phyloP scores from a whole-genome alignment of 2,113 vertebrate genomes.

The Perccottus glenii region DNA sequence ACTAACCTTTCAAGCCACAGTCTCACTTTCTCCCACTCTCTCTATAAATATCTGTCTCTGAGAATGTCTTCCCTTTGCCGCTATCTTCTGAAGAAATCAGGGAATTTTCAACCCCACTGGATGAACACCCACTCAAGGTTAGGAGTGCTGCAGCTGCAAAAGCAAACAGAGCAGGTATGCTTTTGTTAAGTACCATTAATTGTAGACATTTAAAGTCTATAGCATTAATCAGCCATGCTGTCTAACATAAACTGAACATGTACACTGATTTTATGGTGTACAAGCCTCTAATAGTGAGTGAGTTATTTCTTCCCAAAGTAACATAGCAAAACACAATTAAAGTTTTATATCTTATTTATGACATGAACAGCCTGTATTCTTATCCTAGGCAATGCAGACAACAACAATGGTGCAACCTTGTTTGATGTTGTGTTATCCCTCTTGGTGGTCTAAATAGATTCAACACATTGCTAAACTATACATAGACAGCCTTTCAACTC shows the following conservation, averaged over 20 bases:
- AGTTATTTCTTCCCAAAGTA: conserved; percentile 16
- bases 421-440: conserved; percentile 35
- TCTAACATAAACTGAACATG: conserved; percentile 22
- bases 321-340: conserved; percentile 30
- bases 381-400: conserved; percentile 5
- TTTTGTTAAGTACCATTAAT: conserved; percentile 19
- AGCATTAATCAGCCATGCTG: conserved; percentile 14
- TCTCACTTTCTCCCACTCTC: conserved; percentile 61
- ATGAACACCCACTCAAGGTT: conserved; percentile 72
- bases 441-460: conserved; percentile 29
- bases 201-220: conserved; percentile 25
- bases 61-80: conserved; percentile 23
- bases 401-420: conserved; percentile 29
- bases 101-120: conserved; percentile 63
- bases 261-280: conserved; percentile 24
- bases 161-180: conserved; percentile 26
- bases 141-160: conserved; percentile 45
- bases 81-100: conserved; percentile 47
- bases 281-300: conserved; percentile 2
- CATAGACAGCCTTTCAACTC: conserved; percentile 25
- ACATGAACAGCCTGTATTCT: conserved; percentile 23
- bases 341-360: conserved; percentile 25
- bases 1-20: conserved; percentile 62
- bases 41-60: conserved; percentile 70
- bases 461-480: conserved; percentile 16